A percentile compares a stretch with the other conserved stretches of the same genome.
Conservation (phyloP, 2,113 vertebrate species). For the Maccullochella peelii region DNA sequence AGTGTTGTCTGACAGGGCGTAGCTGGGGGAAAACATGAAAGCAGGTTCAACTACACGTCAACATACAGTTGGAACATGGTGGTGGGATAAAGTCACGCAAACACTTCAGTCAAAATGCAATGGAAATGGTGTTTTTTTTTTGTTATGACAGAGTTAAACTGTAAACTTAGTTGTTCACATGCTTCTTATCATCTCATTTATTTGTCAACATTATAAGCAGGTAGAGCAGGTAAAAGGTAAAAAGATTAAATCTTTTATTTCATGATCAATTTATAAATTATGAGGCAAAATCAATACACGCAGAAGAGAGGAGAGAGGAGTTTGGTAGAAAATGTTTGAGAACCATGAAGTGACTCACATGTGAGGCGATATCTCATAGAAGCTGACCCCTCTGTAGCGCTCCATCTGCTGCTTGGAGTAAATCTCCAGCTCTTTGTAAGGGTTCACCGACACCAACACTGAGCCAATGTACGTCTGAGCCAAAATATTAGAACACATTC, state of each 20-base stretch:
- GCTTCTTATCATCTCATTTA: neutral
- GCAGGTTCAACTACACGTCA: slow-evolving; percentile 26
- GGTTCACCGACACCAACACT: slow-evolving; percentile 96
- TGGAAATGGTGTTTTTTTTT: neutral
- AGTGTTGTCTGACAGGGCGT: slow-evolving; percentile 92
- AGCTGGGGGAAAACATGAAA: slow-evolving; percentile 81
- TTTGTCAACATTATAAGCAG: neutral
- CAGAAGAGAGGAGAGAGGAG: too few species aligned
- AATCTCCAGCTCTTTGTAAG: slow-evolving; percentile 97
- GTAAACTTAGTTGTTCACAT: neutral
- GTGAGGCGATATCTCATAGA: slow-evolving; percentile 98
- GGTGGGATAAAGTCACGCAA: neutral
- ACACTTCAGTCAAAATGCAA: neutral
- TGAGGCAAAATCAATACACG: too few species aligned
- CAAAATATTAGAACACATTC: slow-evolving; percentile 34
- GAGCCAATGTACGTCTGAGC: slow-evolving; percentile 95
- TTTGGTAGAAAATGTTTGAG: neutral
- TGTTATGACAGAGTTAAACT: neutral
- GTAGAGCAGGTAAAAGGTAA: neutral
- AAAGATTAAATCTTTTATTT: neutral
- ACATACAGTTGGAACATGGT: neutral
- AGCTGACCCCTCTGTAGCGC: slow-evolving; percentile 96
- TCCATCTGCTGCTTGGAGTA: slow-evolving; percentile 97
- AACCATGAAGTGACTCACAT: slow-evolving; percentile 88
- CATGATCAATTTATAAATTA: neutral